A percentile compares a stretch with the other conserved stretches of the same genome.
Conservation (phyloP, 1,140 invertebrate genomes). For the Caerostris extrusa region DNA sequence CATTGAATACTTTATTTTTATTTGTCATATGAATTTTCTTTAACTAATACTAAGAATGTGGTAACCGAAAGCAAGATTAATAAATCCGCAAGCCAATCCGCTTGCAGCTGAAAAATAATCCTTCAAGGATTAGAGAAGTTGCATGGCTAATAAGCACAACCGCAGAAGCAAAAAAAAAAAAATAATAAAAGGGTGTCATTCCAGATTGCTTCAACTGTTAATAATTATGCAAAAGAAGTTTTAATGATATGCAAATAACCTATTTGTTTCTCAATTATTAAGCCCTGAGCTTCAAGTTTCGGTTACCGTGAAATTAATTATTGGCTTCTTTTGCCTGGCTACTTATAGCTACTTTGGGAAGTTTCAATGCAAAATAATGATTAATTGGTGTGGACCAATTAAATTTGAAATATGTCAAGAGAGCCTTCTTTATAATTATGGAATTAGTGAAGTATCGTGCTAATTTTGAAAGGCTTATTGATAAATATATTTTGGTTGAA, state of each 20-base stretch:
- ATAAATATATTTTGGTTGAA: too few relatives aligned
- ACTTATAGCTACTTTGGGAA: not conserved
- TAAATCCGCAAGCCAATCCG: not conserved
- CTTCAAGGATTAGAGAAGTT: slow-evolving; percentile 21
- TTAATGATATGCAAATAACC: slow-evolving; percentile 55
- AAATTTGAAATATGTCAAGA: not conserved
- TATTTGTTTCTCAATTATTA: slow-evolving; percentile 31
- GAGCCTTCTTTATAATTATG: not conserved
- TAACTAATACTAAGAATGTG: too few relatives aligned
- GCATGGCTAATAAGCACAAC: not conserved
- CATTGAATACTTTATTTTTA: too few relatives aligned
- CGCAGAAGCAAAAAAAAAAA: not conserved
- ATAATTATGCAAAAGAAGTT: not conserved
- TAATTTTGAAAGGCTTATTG: too few relatives aligned
- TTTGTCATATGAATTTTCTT: too few relatives aligned
- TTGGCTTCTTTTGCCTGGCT: not conserved
- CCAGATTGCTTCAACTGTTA: not conserved
- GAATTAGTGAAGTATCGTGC: not conserved
- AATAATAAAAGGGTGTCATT: not conserved
- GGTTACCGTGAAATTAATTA: not conserved
- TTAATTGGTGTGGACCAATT: not conserved
- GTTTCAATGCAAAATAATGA: not conserved
- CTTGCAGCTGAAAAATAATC: not conserved
- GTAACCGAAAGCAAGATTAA: slow-evolving; percentile 21
- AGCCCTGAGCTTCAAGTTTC: not conserved